Percentiles rank a stretch among this genome's conserved stretches.
These are phyloP conservation scores for Tonatia bakeri DNA, from an alignment of 2,113 vertebrate genomes.

Conservation along the genomic window DNA sequence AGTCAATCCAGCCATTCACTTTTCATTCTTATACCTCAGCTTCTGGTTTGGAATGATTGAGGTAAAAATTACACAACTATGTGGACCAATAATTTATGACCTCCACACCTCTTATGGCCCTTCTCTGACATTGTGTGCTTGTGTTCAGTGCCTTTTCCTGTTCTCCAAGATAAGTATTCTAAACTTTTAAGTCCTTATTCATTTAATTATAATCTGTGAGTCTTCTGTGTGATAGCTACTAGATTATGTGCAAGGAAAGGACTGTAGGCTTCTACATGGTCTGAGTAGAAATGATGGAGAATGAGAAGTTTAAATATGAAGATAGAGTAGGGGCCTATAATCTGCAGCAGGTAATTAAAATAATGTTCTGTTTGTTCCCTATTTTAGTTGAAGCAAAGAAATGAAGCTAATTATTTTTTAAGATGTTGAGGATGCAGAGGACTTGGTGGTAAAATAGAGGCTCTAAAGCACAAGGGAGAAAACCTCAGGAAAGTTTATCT, in stretches of 20 bases:
- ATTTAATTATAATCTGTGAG: not conserved
- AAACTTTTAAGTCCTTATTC: not conserved
- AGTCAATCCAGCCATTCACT: not conserved
- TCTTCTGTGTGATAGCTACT: not conserved
- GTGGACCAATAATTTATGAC: not conserved
- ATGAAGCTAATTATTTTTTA: not conserved
- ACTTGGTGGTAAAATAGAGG: not conserved
- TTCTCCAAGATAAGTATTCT: not conserved
- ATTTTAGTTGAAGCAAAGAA: not conserved
- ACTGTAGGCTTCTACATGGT: not conserved
- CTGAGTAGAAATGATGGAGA: constrained; percentile 28
- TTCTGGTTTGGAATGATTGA: not conserved
- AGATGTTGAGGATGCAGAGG: not conserved
- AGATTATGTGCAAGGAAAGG: not conserved
- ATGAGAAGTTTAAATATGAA: not conserved
- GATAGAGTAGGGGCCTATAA: not conserved
- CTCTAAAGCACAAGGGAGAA: not conserved
- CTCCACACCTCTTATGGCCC: not conserved
- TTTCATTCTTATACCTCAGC: not conserved
- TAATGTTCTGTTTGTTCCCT: not conserved
- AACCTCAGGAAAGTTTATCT: not conserved
- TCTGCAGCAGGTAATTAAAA: not conserved
- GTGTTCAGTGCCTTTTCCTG: not conserved
- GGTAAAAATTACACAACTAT: not conserved
- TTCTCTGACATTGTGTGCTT: not conserved